A percentile compares a stretch with the other conserved stretches of the same genome.
These are phyloP conservation scores for Periplaneta americana DNA, from an alignment of 1,140 invertebrate genomes.

Conservation along the genomic window DNA sequence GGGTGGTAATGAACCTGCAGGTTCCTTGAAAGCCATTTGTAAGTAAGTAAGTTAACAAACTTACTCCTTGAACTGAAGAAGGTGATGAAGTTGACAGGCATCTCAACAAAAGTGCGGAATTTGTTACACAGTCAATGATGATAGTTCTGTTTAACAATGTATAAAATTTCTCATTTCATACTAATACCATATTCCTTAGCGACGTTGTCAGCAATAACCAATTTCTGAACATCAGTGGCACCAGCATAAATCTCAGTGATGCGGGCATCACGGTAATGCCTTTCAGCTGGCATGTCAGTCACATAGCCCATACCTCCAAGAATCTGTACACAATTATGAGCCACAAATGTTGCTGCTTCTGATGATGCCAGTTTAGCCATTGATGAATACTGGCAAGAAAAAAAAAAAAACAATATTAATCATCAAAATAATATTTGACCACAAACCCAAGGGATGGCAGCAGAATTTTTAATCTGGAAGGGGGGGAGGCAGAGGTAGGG, in stretches of 20 bases:
- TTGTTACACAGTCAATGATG: too few relatives aligned
- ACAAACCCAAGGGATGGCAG: too few relatives aligned
- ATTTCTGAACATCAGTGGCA: conserved; percentile 24
- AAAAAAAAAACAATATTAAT: neutral
- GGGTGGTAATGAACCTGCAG: too few relatives aligned
- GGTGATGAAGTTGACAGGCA: too few relatives aligned
- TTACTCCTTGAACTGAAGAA: too few relatives aligned
- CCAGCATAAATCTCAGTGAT: conserved; percentile 37
- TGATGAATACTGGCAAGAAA: conserved; percentile 46
- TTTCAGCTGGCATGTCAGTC: conserved; percentile 52
- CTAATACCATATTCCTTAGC: conserved; percentile 26
- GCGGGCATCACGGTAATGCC: conserved; percentile 44
- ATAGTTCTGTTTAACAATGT: too few relatives aligned
- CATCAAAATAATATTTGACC: too few relatives aligned
- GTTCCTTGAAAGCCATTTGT: too few relatives aligned
- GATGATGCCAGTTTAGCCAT: conserved; percentile 59
- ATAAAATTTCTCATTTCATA: conserved; percentile 16
- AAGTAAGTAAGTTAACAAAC: too few relatives aligned
- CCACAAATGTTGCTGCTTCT: conserved; percentile 51
- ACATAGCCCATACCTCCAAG: conserved; percentile 56
- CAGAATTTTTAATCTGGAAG: too few relatives aligned
- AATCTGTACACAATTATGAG: conserved; percentile 54
- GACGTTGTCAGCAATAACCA: conserved; percentile 24
- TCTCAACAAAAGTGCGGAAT: too few relatives aligned
- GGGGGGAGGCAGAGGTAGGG: too few relatives aligned